phyloP scores from a whole-genome alignment of 2,888 invertebrate species.

The Schizaphis graminum region DNA sequence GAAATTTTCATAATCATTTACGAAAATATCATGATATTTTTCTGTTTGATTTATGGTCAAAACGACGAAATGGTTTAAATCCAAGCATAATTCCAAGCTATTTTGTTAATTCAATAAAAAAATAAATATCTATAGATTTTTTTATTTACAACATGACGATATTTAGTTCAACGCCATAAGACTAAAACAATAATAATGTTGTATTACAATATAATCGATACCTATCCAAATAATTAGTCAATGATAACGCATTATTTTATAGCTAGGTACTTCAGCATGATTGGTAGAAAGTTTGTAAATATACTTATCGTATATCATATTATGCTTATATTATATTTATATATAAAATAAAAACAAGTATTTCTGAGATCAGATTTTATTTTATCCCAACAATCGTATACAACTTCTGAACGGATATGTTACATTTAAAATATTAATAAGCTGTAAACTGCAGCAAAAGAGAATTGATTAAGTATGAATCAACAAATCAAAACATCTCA shows the following conservation, averaged over 20 bases:
- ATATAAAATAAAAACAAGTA: constrained; percentile 47
- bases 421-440: constrained; percentile 49
- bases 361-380: constrained; percentile 64
- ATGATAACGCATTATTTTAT: not conserved
- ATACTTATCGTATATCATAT: not conserved
- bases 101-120: not conserved
- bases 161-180: not conserved
- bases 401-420: constrained; percentile 63
- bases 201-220: not conserved
- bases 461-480: not conserved
- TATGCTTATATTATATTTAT: not conserved
- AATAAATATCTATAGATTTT: not conserved
- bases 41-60: not conserved
- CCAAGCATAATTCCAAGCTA: too few species aligned
- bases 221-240: not conserved
- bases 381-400: constrained; percentile 64
- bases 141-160: not conserved
- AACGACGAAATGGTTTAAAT: not conserved
- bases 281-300: not conserved
- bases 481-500: not conserved
- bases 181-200: not conserved
- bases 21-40: not conserved
- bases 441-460: constrained; percentile 28
- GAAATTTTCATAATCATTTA: not conserved
- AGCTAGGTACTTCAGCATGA: not conserved